Percentiles rank a stretch among this genome's conserved stretches.
phyloP scores from a whole-genome alignment of 2,888 invertebrate genomes.

The Brachyptera risi region DNA sequence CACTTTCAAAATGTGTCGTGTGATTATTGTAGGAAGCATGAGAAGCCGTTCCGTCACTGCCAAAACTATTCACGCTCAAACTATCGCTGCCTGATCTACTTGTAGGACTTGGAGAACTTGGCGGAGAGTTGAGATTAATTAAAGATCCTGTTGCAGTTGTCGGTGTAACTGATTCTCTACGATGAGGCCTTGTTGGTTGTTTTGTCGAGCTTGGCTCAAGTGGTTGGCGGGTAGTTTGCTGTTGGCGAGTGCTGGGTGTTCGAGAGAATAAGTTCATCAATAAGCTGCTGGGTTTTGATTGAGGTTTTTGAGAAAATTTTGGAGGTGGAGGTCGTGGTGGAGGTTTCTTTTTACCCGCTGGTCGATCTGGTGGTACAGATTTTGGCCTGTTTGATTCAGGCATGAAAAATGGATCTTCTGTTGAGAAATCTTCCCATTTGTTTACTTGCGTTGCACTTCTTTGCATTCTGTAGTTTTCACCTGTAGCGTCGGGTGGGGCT shows the following conservation, averaged over 20 bases:
- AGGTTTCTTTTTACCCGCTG: constrained; percentile 60
- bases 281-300: constrained; percentile 31
- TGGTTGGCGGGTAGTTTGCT: neutral
- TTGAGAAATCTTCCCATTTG: constrained; percentile 28
- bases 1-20: constrained; percentile 69
- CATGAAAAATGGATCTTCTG: constrained; percentile 28
- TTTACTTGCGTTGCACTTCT: constrained; percentile 21
- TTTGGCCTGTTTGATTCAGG: constrained; percentile 21
- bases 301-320: constrained; percentile 44
- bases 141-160: constrained; percentile 55
- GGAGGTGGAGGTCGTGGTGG: constrained; percentile 71
- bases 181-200: neutral
- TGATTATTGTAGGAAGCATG: constrained; percentile 47
- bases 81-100: constrained; percentile 71
- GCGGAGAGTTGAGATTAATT: constrained; percentile 68
- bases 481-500: constrained; percentile 50
- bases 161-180: constrained; percentile 33
- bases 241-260: neutral
- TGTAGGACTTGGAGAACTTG: constrained; percentile 70
- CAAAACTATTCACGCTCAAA: constrained; percentile 69
- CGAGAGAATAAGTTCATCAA: constrained; percentile 28
- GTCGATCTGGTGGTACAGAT: constrained; percentile 21
- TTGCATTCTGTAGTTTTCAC: constrained; percentile 17
- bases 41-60: constrained; percentile 59
- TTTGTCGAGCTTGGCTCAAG: neutral